Evolutionary conservation across 2,797 vertebrate species (phyloP).

Genomic region (Silurus lanzhouensis): DNA sequence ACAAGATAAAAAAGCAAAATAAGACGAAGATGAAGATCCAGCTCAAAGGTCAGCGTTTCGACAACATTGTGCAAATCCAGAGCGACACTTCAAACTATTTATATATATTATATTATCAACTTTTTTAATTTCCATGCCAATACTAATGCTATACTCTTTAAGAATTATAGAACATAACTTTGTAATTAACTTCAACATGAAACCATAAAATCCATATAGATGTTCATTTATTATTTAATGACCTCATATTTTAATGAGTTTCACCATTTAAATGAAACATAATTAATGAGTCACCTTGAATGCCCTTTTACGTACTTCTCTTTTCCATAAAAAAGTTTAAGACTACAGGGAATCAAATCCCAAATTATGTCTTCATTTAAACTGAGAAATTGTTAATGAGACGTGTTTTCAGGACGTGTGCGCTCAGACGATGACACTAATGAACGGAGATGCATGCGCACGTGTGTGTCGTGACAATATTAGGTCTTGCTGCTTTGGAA

Average conservation of each 20-base stretch:
- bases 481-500: background rate
- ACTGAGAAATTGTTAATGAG: conserved; percentile 31
- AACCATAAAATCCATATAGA: conserved; percentile 8
- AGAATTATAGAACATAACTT: background rate
- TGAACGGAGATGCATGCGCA: conserved; percentile 34
- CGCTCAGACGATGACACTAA: conserved; percentile 11
- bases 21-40: too few species aligned
- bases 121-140: too few species aligned
- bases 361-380: conserved; percentile 18
- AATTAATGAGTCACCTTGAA: conserved; percentile 13
- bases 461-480: background rate
- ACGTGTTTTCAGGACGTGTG: conserved; percentile 4
- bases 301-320: background rate
- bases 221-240: conserved; percentile 1
- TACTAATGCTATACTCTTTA: background rate
- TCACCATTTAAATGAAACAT: background rate
- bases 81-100: too few species aligned
- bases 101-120: too few species aligned
- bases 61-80: too few species aligned
- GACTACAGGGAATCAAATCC: conserved; percentile 2
- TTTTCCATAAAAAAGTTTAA: conserved; percentile 13
- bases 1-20: too few species aligned
- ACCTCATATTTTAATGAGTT: conserved; percentile 11
- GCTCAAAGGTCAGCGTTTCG: too few species aligned
- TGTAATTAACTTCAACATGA: background rate